These are phyloP conservation scores for Aulostomus chinensis DNA, from an alignment of 2,797 vertebrate species.

Conservation along the genomic window DNA sequence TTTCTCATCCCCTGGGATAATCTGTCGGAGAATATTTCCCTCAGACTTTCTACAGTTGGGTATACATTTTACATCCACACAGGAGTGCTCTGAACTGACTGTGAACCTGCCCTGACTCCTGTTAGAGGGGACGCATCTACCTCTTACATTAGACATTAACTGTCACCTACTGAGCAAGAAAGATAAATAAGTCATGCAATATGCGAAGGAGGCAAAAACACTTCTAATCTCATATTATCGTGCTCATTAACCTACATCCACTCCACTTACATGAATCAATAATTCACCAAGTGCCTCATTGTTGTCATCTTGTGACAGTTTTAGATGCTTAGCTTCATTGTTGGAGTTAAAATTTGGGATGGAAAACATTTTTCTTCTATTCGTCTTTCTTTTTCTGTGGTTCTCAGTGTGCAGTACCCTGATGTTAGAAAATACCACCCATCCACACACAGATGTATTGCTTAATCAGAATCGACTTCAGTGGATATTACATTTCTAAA, in stretches of 20 bases:
- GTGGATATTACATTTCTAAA: constrained; percentile 70
- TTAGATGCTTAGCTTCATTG: constrained; percentile 31
- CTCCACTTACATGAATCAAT: constrained; percentile 44
- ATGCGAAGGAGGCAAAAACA: constrained; percentile 27
- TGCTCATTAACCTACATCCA: constrained; percentile 58
- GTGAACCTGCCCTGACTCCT: constrained; percentile 48
- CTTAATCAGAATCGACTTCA: constrained; percentile 67
- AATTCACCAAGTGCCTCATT: constrained; percentile 64
- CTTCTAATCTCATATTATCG: constrained; percentile 31
- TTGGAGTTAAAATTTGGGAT: constrained; percentile 23
- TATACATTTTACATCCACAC: constrained; percentile 42
- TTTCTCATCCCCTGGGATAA: constrained; percentile 53
- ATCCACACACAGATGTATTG: constrained; percentile 44
- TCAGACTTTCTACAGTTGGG: constrained; percentile 24
- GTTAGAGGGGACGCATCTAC: constrained; percentile 17
- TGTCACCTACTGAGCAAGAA: constrained; percentile 10
- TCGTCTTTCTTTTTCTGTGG: not conserved
- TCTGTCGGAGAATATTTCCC: constrained; percentile 30
- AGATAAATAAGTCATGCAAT: constrained; percentile 49
- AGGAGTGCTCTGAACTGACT: constrained; percentile 55
- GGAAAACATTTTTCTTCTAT: too few species aligned
- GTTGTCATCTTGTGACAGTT: constrained; percentile 42
- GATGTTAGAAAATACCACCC: constrained; percentile 17
- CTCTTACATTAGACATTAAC: constrained; percentile 36
- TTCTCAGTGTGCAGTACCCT: constrained; percentile 19